Conservation (phyloP, 2,888 invertebrate genomes). For the Tigriopus californicus region DNA sequence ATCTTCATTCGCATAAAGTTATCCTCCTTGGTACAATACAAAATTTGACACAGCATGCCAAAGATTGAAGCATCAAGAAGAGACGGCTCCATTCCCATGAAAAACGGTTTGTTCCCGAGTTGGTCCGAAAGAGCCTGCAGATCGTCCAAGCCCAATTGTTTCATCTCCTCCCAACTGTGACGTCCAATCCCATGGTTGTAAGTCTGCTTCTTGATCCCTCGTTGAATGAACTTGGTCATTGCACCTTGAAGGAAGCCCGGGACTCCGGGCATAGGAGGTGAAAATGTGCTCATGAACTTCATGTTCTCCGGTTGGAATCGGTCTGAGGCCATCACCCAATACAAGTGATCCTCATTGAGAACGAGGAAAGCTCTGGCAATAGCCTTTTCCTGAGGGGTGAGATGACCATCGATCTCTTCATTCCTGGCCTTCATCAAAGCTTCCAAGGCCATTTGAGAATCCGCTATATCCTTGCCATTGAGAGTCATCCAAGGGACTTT, state of each 20-base stretch:
- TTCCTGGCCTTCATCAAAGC: background rate
- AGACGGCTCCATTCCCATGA: background rate
- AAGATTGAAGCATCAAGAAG: background rate
- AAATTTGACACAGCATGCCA: background rate
- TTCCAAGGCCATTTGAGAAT: background rate
- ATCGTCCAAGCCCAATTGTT: background rate
- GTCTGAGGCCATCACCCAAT: background rate
- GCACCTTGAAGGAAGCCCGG: background rate
- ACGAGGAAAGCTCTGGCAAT: background rate
- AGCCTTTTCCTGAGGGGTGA: background rate
- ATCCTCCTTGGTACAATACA: background rate
- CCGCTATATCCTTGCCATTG: slow-evolving; percentile 6
- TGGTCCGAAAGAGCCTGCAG: background rate
- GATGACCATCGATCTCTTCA: background rate
- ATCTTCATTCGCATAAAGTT: background rate
- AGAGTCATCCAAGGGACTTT: slow-evolving; percentile 12
- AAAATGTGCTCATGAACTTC: background rate
- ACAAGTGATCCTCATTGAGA: background rate
- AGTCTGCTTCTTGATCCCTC: background rate
- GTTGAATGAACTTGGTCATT: background rate
- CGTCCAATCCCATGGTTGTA: background rate
- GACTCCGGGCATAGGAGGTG: background rate
- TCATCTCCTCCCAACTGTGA: background rate
- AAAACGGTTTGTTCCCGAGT: background rate
- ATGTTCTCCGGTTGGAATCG: background rate